Base-by-base conservation (phyloP, 2,113 vertebrate species). In the Perccottus glenii region DNA sequence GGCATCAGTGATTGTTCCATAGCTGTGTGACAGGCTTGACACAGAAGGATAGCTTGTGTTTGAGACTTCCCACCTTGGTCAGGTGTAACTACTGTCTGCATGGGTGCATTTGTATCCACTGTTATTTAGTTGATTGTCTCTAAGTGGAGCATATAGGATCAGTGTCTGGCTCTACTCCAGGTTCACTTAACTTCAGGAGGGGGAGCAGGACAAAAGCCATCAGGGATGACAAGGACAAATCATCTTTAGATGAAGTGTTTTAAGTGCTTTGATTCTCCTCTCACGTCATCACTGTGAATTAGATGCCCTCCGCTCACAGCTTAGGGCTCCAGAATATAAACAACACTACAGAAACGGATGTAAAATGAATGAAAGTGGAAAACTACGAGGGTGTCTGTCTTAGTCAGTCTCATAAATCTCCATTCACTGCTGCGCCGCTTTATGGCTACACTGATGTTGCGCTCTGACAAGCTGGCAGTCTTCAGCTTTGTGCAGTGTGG, bases 211-310 rank as follows among this genome's bases (percentile, higher is more conserved):
- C 86, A 83, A 87, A 87, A 88, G 82, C 86, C 88, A 81, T 88
- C 82, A 70, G 70, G 71, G 78, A 87, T 87, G 89, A 91, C 90
- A 92, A 91, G 90, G 91, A 93, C 90, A 91, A 90, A 93, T 92
- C 90, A 88, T 90, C 86, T 78, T 89, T 89, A 88, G 84, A 90
- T 93, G 88, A 92, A 91, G 88, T 90, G 85, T 87, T 91, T 87
- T 89, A 90, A 91, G 88, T 81, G 81, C 85, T 84, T 76, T 56
- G 75, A 81, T 85, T 82, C 84, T 75, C 80, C 83, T 80, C 83
- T 82, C 86, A 78, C 81, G 75, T 84, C 77, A 81, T 82, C 75
- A 59, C 75, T 32, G 79, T 89, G 86, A 90, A 88, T 89, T 90
- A 88, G 90, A 68, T 85, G 87, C 85, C 87, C 88, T 88, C 75